Evolutionary conservation across 1,140 invertebrate genomes (phyloP), one percentile per base, ranked within the genome.

Genomic region (Lucilia sericata): DNA sequence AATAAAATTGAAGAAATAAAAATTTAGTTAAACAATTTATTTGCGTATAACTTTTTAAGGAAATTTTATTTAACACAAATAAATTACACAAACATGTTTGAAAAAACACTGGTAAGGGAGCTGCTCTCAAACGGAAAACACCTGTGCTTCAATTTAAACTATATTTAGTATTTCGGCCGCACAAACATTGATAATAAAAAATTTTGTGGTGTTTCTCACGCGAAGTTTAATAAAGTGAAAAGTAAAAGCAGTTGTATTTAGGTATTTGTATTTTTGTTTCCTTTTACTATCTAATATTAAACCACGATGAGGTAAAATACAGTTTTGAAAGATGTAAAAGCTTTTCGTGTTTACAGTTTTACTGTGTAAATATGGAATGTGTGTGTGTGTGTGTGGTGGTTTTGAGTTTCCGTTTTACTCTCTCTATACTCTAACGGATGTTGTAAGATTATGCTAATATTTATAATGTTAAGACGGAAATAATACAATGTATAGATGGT

Each of bases 381-480:
- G 42, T 42, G 42, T 8, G 42, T 42, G 5, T 42, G 2, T 3
- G 42, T 42, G 42, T 42, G 42, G 1, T 42, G 2, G 5, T 42
- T 42, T 42, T 42, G 42, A 2, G 42, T 42, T 42, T 42, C 42
- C 42, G 42, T 42, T 42, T 8, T 42, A 5, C 42, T 7, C 42
- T 8, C 42, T 42, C 42, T 42, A n/a, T n/a, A n/a, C 55, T 60
- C n/a, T n/a, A 60, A 13, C 55, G 55, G 55, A 60, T 60, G 55
- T 60, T 60, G 55, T 60, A 60, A 17, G 55, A 60, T 60, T 60
- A 60, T 60, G 55, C 55, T 60, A 60, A 60, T 60, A 14, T 60
- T 60, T 60, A 14, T 60, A 60, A n/a, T 60, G n/a, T 60, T 60
- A n/a, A 60, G n/a, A 60, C 55, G 55, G 55, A 60, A 60, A 60